Evolutionary conservation across 1,140 invertebrate genomes (phyloP).

Genomic region (Euura saliciscinereae): DNA sequence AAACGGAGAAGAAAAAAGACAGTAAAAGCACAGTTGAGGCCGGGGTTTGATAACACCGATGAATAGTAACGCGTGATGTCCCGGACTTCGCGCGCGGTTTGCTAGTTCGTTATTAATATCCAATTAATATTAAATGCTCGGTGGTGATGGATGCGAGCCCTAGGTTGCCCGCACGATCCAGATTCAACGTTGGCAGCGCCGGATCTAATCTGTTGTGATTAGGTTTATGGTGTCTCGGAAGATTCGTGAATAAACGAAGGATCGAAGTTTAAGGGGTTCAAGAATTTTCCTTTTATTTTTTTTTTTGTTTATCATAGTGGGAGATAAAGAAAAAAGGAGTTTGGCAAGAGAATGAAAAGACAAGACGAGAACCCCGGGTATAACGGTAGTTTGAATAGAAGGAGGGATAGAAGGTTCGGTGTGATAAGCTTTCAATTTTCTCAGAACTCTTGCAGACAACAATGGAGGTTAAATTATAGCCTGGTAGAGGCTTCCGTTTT

Average conservation of each 20-base stretch:
- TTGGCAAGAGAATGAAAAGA: not conserved
- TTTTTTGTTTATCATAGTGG: slow-evolving; percentile 10
- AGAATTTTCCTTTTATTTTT: not conserved
- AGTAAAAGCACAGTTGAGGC: not conserved
- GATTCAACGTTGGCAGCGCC: too few relatives aligned
- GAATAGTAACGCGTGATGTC: slow-evolving; percentile 55
- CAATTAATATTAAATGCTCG: slow-evolving; percentile 56
- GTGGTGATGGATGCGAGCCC: too few relatives aligned
- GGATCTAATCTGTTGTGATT: too few relatives aligned
- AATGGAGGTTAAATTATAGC: slow-evolving; percentile 44
- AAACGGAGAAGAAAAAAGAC: too few relatives aligned
- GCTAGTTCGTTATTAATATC: slow-evolving; percentile 58
- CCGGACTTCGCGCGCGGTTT: slow-evolving; percentile 39
- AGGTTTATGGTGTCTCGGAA: too few relatives aligned
- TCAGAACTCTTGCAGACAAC: slow-evolving; percentile 26
- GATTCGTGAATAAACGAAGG: too few relatives aligned
- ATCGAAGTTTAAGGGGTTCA: too few relatives aligned
- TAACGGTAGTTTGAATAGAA: too few relatives aligned
- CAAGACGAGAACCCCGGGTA: too few relatives aligned
- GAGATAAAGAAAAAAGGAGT: slow-evolving; percentile 28
- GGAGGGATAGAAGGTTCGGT: too few relatives aligned
- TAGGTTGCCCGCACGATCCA: too few relatives aligned
- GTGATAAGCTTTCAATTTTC: slow-evolving; percentile 51
- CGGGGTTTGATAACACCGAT: slow-evolving; percentile 54
- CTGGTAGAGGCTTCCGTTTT: slow-evolving; percentile 26